phyloP scores from a whole-genome alignment of 2,113 vertebrate genomes.

The Addax nasomaculatus region DNA sequence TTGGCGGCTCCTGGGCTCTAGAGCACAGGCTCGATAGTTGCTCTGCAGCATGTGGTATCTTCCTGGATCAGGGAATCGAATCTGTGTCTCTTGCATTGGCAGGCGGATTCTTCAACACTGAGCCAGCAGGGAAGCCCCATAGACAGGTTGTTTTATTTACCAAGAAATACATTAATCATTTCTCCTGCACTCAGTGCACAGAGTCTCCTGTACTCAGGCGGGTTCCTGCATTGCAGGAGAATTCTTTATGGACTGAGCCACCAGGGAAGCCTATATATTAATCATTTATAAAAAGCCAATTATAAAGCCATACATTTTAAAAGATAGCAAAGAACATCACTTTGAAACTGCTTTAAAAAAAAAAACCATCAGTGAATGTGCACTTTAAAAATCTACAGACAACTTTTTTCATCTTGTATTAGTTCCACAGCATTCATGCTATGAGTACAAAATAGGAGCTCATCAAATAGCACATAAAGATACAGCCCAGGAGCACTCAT shows the following conservation, averaged over 20 bases:
- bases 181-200: not conserved
- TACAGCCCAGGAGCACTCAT: not conserved
- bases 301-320: not conserved
- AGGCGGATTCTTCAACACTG: not conserved
- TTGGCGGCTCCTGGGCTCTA: not conserved
- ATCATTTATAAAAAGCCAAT: slow-evolving; percentile 27
- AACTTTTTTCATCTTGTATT: not conserved
- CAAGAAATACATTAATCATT: not conserved
- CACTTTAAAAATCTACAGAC: not conserved
- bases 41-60: not conserved
- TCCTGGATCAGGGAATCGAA: not conserved
- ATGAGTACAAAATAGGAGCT: not conserved
- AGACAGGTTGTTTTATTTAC: not conserved
- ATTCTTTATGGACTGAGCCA: not conserved
- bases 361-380: not conserved
- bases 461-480: not conserved
- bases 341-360: not conserved
- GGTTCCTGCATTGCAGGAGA: not conserved
- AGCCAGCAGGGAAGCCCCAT: not conserved
- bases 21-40: not conserved
- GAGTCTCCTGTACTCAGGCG: not conserved
- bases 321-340: not conserved
- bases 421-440: not conserved
- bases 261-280: not conserved
- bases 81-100: not conserved